These are phyloP conservation scores for Pseudomyrmex gracilis DNA, from an alignment of 1,140 invertebrate genomes.

Conservation along the genomic window DNA sequence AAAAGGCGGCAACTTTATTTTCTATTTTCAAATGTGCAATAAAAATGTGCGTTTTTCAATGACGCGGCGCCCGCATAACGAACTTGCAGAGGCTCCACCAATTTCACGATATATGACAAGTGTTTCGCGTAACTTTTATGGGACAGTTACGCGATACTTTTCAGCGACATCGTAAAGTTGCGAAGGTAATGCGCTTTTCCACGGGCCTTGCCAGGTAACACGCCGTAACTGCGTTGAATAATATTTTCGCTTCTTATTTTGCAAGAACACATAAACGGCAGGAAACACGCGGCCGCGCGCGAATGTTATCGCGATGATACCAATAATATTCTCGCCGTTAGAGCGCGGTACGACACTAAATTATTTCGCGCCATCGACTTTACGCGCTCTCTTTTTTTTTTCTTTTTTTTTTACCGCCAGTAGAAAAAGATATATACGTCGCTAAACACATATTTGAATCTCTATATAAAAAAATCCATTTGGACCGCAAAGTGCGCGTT, in stretches of 20 bases:
- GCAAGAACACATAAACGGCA: constrained; percentile 59
- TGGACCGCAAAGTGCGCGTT: too few relatives aligned
- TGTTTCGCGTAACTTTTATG: constrained; percentile 71
- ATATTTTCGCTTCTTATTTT: constrained; percentile 67
- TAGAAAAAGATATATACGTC: background rate
- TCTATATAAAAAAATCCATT: too few relatives aligned
- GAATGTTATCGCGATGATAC: constrained; percentile 35
- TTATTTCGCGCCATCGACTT: constrained; percentile 65
- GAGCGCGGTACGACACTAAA: constrained; percentile 45
- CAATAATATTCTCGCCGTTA: constrained; percentile 57
- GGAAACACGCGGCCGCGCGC: constrained; percentile 21
- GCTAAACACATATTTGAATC: background rate
- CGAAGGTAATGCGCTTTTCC: constrained; percentile 62
- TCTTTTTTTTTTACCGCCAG: too few relatives aligned
- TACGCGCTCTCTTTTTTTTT: background rate
- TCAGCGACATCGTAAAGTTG: constrained; percentile 69
- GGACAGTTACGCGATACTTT: constrained; percentile 68
- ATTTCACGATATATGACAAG: constrained; percentile 72
- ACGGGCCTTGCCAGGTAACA: constrained; percentile 30
- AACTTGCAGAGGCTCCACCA: constrained; percentile 61
- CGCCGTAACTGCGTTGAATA: constrained; percentile 62
- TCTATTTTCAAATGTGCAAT: background rate
- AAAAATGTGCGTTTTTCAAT: constrained; percentile 19
- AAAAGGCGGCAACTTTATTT: background rate
- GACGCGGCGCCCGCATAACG: constrained; percentile 48